Percentiles rank a stretch among this genome's conserved stretches.
Evolutionary conservation across 2,888 invertebrate genomes (phyloP).

Genomic region (Tipula vernalis): DNA sequence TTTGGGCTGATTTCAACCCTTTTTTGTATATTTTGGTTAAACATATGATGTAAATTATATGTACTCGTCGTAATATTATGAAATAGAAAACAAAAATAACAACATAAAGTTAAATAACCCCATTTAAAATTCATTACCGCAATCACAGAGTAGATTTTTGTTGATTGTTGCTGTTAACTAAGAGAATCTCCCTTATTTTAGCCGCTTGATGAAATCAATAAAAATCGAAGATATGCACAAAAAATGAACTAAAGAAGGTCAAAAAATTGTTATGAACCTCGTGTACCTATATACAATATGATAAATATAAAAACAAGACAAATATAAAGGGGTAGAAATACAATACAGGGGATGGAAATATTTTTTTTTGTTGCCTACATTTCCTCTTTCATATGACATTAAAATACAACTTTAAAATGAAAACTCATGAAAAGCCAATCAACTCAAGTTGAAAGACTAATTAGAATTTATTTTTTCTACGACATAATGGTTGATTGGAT

Average conservation of each 20-base stretch:
- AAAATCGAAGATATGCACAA: not conserved
- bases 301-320: not conserved
- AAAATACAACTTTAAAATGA: not conserved
- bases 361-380: not conserved
- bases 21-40: not conserved
- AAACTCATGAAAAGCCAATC: not conserved
- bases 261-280: not conserved
- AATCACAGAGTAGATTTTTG: not conserved
- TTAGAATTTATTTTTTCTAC: not conserved
- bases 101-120: not conserved
- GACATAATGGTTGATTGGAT: not conserved
- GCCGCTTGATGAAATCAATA: not conserved
- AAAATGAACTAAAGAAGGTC: not conserved
- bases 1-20: not conserved
- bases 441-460: slow-evolving; percentile 4
- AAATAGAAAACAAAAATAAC: not conserved
- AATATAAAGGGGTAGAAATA: not conserved
- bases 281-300: not conserved
- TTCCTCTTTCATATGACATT: not conserved
- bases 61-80: not conserved
- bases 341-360: not conserved
- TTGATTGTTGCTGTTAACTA: not conserved
- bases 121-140: not conserved
- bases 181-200: not conserved
- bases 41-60: not conserved